Conservation (phyloP, 2,113 vertebrate species). For the Syngnathoides biaculeatus region DNA sequence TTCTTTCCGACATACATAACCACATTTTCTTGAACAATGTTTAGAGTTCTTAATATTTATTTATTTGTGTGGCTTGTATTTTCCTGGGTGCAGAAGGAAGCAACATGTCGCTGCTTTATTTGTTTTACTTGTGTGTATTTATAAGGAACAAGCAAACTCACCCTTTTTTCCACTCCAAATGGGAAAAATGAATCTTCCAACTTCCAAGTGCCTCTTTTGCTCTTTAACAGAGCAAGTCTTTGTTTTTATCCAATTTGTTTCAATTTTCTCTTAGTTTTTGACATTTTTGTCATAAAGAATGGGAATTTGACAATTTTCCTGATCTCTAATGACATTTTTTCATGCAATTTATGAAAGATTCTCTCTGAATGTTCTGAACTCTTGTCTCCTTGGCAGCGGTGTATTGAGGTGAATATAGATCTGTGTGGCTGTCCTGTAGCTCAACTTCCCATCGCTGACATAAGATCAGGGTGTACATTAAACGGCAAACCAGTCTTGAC, state of each 20-base stretch:
- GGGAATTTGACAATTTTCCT: not conserved
- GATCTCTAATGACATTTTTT: not conserved
- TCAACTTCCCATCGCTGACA: not conserved
- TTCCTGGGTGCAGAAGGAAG: conserved; percentile 41
- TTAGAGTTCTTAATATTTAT: conserved; percentile 53
- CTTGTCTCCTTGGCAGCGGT: not conserved
- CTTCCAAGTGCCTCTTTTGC: conserved; percentile 56
- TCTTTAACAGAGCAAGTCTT: not conserved
- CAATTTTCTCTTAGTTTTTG: not conserved
- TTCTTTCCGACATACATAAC: conserved; percentile 13
- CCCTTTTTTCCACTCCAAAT: conserved; percentile 38
- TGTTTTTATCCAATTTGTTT: not conserved
- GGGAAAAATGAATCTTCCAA: conserved; percentile 14
- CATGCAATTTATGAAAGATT: not conserved
- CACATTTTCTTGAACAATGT: conserved; percentile 36
- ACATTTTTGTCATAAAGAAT: not conserved
- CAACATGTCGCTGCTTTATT: conserved; percentile 32
- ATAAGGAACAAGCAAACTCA: conserved; percentile 39
- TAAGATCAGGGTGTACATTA: not conserved
- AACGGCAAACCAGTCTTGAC: not conserved
- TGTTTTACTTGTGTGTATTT: conserved; percentile 52
- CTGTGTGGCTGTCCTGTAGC: not conserved
- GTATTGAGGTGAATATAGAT: not conserved
- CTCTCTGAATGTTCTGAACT: not conserved
- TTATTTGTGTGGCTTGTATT: conserved; percentile 58